A percentile compares a stretch with the other conserved stretches of the same genome.
phyloP scores from a whole-genome alignment of 2,113 vertebrate species.

The Etia nguti region DNA sequence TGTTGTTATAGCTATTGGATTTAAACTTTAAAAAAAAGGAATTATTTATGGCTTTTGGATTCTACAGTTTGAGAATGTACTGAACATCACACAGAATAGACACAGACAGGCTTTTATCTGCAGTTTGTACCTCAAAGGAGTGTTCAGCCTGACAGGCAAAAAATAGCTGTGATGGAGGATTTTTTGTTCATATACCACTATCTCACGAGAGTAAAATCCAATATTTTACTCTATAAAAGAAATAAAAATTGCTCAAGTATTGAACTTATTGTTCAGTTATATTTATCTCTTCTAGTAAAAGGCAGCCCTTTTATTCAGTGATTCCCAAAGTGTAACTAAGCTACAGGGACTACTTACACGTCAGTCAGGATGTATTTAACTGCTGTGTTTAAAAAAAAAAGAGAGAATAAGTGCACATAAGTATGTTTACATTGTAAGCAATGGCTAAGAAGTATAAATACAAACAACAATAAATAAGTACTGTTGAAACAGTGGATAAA shows the following conservation, averaged over 20 bases:
- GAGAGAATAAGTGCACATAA: background rate
- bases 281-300: background rate
- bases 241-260: background rate
- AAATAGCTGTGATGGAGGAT: background rate
- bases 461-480: background rate
- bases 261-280: background rate
- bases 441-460: background rate
- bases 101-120: background rate
- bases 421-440: background rate
- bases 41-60: background rate
- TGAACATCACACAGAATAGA: background rate
- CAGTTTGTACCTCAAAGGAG: background rate
- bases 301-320: background rate
- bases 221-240: background rate
- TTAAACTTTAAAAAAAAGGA: background rate
- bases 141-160: background rate
- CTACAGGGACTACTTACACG: background rate
- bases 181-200: background rate
- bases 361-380: background rate
- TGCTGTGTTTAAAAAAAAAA: background rate
- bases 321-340: background rate
- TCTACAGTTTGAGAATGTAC: background rate
- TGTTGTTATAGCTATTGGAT: background rate
- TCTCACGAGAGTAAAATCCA: background rate
- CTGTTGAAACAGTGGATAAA: background rate